Conservation (phyloP, 2,888 invertebrate genomes). For the Beris morrisii region DNA sequence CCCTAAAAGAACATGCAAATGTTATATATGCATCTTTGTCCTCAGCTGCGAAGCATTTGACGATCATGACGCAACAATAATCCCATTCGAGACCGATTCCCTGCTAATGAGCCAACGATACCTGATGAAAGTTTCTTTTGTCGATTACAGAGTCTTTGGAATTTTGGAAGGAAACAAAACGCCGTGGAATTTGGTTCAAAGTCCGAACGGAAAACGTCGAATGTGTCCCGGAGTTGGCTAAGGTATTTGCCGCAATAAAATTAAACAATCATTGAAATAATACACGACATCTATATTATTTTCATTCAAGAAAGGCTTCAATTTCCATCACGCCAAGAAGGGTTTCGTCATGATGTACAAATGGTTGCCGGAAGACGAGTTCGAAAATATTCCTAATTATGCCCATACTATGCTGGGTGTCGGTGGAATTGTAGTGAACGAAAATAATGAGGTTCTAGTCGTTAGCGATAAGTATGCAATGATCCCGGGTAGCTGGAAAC, state of each 20-base stretch:
- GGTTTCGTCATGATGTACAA: slow-evolving; percentile 78
- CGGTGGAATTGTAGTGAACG: slow-evolving; percentile 83
- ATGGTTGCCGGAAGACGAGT: slow-evolving; percentile 71
- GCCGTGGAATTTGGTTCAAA: slow-evolving; percentile 80
- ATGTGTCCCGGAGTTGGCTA: slow-evolving; percentile 75
- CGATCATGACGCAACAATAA: neutral
- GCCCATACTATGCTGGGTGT: slow-evolving; percentile 83
- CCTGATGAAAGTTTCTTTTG: neutral
- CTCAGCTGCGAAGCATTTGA: too few species aligned
- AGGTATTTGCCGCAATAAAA: slow-evolving; percentile 55
- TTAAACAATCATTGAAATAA: slow-evolving; percentile 47
- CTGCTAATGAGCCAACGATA: too few species aligned
- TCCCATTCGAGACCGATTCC: neutral
- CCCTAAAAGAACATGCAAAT: too few species aligned
- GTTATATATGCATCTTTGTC: too few species aligned
- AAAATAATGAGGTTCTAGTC: slow-evolving; percentile 74
- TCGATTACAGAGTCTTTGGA: slow-evolving; percentile 66
- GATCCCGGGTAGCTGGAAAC: slow-evolving; percentile 70
- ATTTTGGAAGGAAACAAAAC: slow-evolving; percentile 66
- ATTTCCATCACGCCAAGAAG: slow-evolving; percentile 82
- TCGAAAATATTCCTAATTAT: slow-evolving; percentile 71
- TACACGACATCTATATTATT: slow-evolving; percentile 35
- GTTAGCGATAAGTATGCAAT: slow-evolving; percentile 69
- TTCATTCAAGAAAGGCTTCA: slow-evolving; percentile 70
- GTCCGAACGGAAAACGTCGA: slow-evolving; percentile 69